Evolutionary conservation across 2,797 vertebrate genomes (phyloP), one percentile per base, ranked within the genome.

Genomic region (Sciurus carolinensis): DNA sequence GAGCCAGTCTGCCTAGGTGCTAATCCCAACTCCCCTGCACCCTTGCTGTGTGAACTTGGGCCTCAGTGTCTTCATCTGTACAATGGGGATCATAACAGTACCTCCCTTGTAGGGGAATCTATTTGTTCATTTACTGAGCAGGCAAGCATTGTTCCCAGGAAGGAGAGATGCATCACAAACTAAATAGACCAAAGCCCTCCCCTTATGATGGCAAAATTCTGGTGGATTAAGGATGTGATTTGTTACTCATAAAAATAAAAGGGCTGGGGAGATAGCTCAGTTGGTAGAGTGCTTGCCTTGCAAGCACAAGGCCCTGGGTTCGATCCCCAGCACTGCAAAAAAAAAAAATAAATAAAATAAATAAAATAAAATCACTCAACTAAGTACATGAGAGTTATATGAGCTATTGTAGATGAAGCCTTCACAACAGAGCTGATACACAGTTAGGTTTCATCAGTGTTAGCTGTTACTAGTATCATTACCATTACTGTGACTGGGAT

Each of bases 311-410:
- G n/a, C n/a, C n/a, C n/a, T n/a, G n/a, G n/a, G n/a, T n/a, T n/a
- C n/a, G n/a, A n/a, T n/a, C n/a, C n/a, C n/a, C n/a, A n/a, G n/a
- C n/a, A n/a, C n/a, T n/a, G n/a, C n/a, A n/a, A n/a, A n/a, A n/a
- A n/a, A n/a, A n/a, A 44, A 89, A 67, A 79, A 87, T 47, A 67
- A 79, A 87, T 47, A 89, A 67, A 79, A 87, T 47, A 67, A 79
- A 87, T 47, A 89, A 67, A 79, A 87, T 47, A 36, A 87, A 69
- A 80, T 14, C 18, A 8, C 50, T 64, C 52, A 28, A 14, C 10
- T 33, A 33, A 80, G 54, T 1, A 33, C 64, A 0, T 0, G 84
- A 54, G 75, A 92, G 42, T 30, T 44, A 28, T 22, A 28, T 3
- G 30, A 62, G 42, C 22, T 4, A 13, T 66, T 64, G 66, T 3